Evolutionary conservation across 2,113 vertebrate genomes (phyloP), one percentile per base, ranked within the genome.

Genomic region (Eonycteris spelaea): DNA sequence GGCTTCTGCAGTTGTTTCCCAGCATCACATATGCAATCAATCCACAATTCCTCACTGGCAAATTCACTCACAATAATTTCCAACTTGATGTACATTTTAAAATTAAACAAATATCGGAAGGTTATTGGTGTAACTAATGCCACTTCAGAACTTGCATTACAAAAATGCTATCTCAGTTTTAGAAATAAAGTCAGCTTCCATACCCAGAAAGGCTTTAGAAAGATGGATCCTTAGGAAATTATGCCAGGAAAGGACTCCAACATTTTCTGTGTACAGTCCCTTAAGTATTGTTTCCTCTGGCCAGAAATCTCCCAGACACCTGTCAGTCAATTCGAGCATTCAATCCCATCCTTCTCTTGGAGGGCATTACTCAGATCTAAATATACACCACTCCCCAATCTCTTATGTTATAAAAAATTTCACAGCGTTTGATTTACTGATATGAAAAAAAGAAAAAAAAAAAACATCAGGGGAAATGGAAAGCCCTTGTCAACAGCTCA

Each of bases 1-100:
- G 48, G 53, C 22, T 85, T 86, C 38, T 75, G 63, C 63, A 90
- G 51, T 85, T 96, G 77, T 86, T 95, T 95, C n/a, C 51, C 6
- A 6, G 73, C 65, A 87, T 85, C 53, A 6, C 21, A 22, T 59
- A 75, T 43, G 24, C 53, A 95, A 79, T 77, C 63, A 87, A 57
- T 5, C 15, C 84, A 84, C 22, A 59, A 35, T 82, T 87, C 13
- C 57, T 96, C 70, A 68, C 19, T 83, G 40, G 26, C 43, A 79
- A 74, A 83, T 71, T 86, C 78, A 87, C 67, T 63, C 93, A 48
- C 18, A 63, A 26, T 26, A 19, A 86, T 86, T 68, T 95, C 75
- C 53, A 91, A 80, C 1, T 57, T 51, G 18, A 75, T 43, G 19
- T 28, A 51, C 14, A 21, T 82, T 86, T 38, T 45, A 48, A 86